A percentile compares a stretch with the other conserved stretches of the same genome.
These are phyloP conservation scores for Drosophila emarginata DNA, from an alignment of 2,888 invertebrate species.

Conservation along the genomic window DNA sequence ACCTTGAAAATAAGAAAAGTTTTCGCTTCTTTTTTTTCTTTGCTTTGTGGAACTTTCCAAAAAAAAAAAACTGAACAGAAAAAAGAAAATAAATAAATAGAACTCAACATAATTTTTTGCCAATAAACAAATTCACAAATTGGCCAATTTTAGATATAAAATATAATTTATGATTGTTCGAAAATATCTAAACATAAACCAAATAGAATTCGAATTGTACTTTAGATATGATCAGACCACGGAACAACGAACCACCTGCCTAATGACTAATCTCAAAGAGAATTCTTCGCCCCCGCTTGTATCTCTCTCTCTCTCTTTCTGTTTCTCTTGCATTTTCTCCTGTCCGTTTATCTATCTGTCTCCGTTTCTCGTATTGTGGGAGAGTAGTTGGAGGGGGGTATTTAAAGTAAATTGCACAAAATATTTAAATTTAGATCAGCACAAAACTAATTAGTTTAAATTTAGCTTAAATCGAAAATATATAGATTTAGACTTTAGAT, in stretches of 20 bases:
- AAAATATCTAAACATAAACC: slow-evolving; percentile 34
- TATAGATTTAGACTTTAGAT: slow-evolving; percentile 28
- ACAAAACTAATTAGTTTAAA: slow-evolving; percentile 55
- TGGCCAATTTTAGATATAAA: slow-evolving; percentile 52
- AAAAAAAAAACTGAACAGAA: neutral
- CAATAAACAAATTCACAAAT: slow-evolving; percentile 58
- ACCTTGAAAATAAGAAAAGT: slow-evolving; percentile 47
- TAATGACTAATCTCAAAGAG: slow-evolving; percentile 37
- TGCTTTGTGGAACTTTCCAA: neutral
- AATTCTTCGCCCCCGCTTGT: neutral
- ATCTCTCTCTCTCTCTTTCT: slow-evolving; percentile 5
- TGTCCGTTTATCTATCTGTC: neutral
- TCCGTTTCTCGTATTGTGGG: slow-evolving; percentile 14
- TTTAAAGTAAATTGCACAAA: slow-evolving; percentile 39
- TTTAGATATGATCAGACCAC: slow-evolving; percentile 10
- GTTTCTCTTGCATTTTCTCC: neutral
- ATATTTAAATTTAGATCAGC: slow-evolving; percentile 55
- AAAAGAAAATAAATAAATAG: slow-evolving; percentile 41
- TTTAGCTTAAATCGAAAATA: slow-evolving; percentile 52
- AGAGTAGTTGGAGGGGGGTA: slow-evolving; percentile 4
- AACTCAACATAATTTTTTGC: slow-evolving; percentile 54
- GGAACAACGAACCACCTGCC: slow-evolving; percentile 38
- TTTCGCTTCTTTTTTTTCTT: slow-evolving; percentile 10
- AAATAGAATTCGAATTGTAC: slow-evolving; percentile 30
- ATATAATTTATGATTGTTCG: slow-evolving; percentile 50